Base-by-base conservation (phyloP, 1,140 invertebrate species). In the Schlechtendalia chinensis region DNA sequence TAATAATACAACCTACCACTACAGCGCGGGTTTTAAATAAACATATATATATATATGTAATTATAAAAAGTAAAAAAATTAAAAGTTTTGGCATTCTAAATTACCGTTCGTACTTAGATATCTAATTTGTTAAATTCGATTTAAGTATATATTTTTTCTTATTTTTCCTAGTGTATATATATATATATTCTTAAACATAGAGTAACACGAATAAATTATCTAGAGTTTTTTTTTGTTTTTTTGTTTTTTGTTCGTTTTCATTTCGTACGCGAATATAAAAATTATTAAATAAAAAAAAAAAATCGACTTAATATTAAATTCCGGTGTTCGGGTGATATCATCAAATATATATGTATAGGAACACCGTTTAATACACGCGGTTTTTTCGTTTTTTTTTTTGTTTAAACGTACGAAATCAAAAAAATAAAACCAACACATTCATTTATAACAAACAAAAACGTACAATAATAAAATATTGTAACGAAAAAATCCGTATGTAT, bases 371-470 rank as follows among this genome's bases (percentile, higher is more conserved):
- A 77, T 54, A 77, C 56, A 45, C 39, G 39, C n/a, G 32, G n/a
- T n/a, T n/a, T n/a, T n/a, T n/a, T n/a, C n/a, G n/a, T n/a, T n/a
- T n/a, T n/a, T n/a, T n/a, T n/a, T n/a, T n/a, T n/a, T n/a, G n/a
- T n/a, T n/a, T n/a, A n/a, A n/a, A n/a, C n/a, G n/a, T n/a, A n/a
- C n/a, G n/a, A n/a, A n/a, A n/a, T n/a, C 22, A 56, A 56, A 69
- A 39, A 59, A 24, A 59, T 45, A 58, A 32, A 22, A 77, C n/a
- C n/a, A 74, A 74, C n/a, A 74, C 12, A 11, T 53, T 53, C 58
- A 75, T 69, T 17, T 59, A 77, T 77, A 77, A 77, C 74, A 77
- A 77, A 77, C 29, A 74, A 75, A 59, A 54, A 50, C 14, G 47
- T 17, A 69, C 24, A 69, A 45, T 67, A 22, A 45, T 39, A 67